These are phyloP conservation scores for Dichetophora obliterata DNA, from an alignment of 2,888 invertebrate genomes.

Conservation along the genomic window DNA sequence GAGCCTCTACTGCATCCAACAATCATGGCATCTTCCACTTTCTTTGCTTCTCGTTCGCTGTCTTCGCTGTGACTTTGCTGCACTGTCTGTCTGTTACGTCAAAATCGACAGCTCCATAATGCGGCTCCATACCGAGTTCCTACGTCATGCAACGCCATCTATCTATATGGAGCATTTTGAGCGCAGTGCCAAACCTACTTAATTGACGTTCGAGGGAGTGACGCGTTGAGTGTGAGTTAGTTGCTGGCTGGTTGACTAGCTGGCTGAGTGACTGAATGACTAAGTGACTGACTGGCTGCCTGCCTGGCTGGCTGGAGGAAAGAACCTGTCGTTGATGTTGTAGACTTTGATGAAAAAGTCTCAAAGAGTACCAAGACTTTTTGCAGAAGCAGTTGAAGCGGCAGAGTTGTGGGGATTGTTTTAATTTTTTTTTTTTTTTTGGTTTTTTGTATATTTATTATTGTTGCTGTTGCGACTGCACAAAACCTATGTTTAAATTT, in stretches of 20 bases:
- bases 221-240: conserved; percentile 47
- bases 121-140: neutral
- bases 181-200: neutral
- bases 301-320: neutral
- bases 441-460: too few species aligned
- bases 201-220: conserved; percentile 52
- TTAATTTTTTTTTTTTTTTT: too few species aligned
- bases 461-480: conserved; percentile 32
- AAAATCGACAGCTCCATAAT: conserved; percentile 49
- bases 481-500: conserved; percentile 64
- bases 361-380: neutral
- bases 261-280: neutral
- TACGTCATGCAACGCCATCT: conserved; percentile 15
- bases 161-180: neutral
- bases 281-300: too few species aligned
- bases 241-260: neutral
- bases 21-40: neutral
- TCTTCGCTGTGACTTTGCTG: neutral
- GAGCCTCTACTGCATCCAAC: neutral
- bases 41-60: neutral
- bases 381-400: neutral
- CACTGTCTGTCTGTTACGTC: conserved; percentile 36
- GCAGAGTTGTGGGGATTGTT: neutral
- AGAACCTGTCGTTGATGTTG: conserved; percentile 29
- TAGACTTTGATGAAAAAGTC: neutral